Evolutionary conservation across 2,797 vertebrate genomes (phyloP), one percentile per base, ranked within the genome.

Genomic region (Gallinago nigripennis): DNA sequence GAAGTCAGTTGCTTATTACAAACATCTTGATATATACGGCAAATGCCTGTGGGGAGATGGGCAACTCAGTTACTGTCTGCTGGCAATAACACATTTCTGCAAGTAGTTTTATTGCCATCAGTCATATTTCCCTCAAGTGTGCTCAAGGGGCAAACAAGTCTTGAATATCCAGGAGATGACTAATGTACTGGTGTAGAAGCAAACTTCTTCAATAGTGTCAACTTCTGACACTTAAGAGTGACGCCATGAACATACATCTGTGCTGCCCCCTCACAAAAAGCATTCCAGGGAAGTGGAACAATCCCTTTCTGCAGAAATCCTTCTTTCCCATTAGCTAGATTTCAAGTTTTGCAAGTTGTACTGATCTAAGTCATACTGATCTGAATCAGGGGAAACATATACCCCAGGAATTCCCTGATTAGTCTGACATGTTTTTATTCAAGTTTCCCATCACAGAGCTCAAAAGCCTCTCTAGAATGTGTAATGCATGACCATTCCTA

Each of bases 81-180:
- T 89, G 89, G 89, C 92, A 95, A 75, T 77, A 95, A 80, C 64
- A 65, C 19, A 10, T 53, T 84, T 76, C 88, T 95, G 75, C 61
- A 57, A 41, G 70, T 7, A 48, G 64, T 80, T 96, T 94, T 91
- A 85, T 70, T 92, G 89, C 72, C 66, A 80, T 85, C 89, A 60
- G 75, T 92, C 84, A 43, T 78, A 89, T 92, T 94, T 94, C 75
- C 79, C 61, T 94, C 79, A 85, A 94, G 88, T 82, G 79, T 0
- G 12, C 89, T 90, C 87, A 50, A 60, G 92, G 68, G 92, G 37
- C 50, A 83, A 92, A 51, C 31, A 45, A 60, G 31, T 6, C 81
- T 71, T 66, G 82, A 82, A 64, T 92, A 92, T 77, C 75, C 79
- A 80, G 84, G 71, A 77, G 35, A 50, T 68, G 75, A 94, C n/a